Conservation (phyloP, 2,888 invertebrate species). For the Phortica magna region DNA sequence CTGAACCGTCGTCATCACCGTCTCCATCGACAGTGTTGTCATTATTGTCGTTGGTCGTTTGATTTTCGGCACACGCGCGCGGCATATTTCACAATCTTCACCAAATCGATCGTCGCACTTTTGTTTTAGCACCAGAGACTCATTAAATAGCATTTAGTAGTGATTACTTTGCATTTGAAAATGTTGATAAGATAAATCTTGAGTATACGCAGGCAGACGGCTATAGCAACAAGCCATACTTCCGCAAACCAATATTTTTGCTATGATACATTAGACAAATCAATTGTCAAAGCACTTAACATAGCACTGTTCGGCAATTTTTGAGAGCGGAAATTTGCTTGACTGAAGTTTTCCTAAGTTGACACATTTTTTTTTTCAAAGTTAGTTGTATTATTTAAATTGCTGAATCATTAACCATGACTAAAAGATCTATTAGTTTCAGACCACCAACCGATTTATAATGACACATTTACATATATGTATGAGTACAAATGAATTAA, state of each 20-base stretch:
- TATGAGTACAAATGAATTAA: too few relatives aligned
- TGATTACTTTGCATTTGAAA: background rate
- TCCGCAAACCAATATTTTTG: background rate
- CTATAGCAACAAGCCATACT: background rate
- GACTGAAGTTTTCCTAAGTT: too few relatives aligned
- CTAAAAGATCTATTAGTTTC: too few relatives aligned
- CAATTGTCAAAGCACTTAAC: too few relatives aligned
- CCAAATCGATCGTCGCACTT: slow-evolving; percentile 4
- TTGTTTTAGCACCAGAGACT: slow-evolving; percentile 41
- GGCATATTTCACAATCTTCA: background rate
- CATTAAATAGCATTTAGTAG: too few relatives aligned
- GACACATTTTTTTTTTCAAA: too few relatives aligned
- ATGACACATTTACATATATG: too few relatives aligned
- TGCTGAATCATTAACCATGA: too few relatives aligned
- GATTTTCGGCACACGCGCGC: slow-evolving; percentile 55
- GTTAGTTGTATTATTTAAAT: too few relatives aligned
- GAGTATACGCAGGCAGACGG: background rate
- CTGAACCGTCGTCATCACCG: background rate
- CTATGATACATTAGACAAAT: background rate
- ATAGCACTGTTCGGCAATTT: too few relatives aligned
- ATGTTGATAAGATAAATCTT: background rate
- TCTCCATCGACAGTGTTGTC: slow-evolving; percentile 23
- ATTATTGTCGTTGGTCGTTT: background rate
- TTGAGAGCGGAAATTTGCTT: too few relatives aligned
- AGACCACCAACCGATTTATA: too few relatives aligned